phyloP scores from a whole-genome alignment of 2,888 invertebrate species.

The Tromatobia lineatoria region DNA sequence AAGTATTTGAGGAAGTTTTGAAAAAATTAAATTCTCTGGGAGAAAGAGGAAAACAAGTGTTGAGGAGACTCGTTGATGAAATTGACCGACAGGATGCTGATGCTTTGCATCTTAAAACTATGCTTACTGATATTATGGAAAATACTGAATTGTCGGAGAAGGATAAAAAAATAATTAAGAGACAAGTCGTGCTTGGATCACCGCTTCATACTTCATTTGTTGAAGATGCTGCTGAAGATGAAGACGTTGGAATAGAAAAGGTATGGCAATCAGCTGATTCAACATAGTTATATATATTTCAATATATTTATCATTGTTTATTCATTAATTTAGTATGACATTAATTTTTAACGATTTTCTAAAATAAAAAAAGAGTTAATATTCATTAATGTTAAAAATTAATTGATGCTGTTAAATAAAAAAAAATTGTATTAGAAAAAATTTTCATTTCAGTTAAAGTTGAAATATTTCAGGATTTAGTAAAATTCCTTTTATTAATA shows the following conservation, averaged over 20 bases:
- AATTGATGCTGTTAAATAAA: too few relatives aligned
- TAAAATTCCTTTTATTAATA: too few relatives aligned
- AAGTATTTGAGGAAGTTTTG: slow-evolving; percentile 88
- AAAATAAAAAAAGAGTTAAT: background rate
- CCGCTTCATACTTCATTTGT: slow-evolving; percentile 86
- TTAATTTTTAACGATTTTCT: background rate
- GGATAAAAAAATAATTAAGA: slow-evolving; percentile 82
- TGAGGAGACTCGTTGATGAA: slow-evolving; percentile 87
- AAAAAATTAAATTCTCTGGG: slow-evolving; percentile 88
- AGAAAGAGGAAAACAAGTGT: slow-evolving; percentile 87
- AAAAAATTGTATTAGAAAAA: too few relatives aligned
- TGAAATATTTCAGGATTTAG: too few relatives aligned
- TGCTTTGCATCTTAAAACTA: slow-evolving; percentile 68
- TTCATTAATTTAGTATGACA: background rate
- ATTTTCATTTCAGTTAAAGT: too few relatives aligned
- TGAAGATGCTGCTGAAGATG: slow-evolving; percentile 88
- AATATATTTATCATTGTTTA: too few relatives aligned
- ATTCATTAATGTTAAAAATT: too few relatives aligned
- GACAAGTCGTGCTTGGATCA: slow-evolving; percentile 87
- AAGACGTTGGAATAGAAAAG: slow-evolving; percentile 88
- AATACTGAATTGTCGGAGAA: slow-evolving; percentile 82
- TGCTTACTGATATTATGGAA: slow-evolving; percentile 85
- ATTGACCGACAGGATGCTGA: slow-evolving; percentile 75
- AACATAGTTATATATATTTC: background rate
- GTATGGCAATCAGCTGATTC: slow-evolving; percentile 81